Percentiles rank a stretch among this genome's conserved stretches.
These are phyloP conservation scores for Cuculus canorus DNA, from an alignment of 2,797 vertebrate genomes.

Conservation along the genomic window DNA sequence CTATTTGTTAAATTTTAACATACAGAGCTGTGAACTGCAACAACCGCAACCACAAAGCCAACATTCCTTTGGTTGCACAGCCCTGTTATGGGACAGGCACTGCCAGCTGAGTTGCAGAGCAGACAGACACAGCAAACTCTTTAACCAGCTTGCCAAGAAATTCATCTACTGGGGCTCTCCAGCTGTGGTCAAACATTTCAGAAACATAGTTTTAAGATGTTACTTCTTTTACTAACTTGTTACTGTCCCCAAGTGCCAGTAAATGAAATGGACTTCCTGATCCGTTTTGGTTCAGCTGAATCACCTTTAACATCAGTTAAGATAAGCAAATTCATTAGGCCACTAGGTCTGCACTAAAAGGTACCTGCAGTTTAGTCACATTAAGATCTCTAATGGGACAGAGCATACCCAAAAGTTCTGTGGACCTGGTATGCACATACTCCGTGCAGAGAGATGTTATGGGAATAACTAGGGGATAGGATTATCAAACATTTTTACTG, in stretches of 20 bases:
- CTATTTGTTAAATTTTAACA: slow-evolving; percentile 21
- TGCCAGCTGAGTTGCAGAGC: background rate
- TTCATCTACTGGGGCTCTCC: background rate
- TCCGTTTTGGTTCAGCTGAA: background rate
- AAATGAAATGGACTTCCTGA: background rate
- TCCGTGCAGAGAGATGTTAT: background rate
- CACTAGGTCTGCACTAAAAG: background rate
- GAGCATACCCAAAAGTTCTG: background rate
- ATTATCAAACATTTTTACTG: background rate
- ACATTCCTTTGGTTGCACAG: background rate
- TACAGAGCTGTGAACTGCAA: background rate
- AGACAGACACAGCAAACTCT: background rate
- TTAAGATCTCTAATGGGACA: background rate
- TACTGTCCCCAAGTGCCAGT: background rate
- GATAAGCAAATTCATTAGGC: background rate
- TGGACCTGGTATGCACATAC: accelerated
- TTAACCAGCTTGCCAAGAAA: background rate
- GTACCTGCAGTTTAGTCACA: background rate
- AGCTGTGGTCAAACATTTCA: background rate
- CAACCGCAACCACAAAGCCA: background rate
- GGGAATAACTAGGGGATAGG: background rate
- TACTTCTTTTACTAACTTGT: background rate
- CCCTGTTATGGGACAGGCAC: background rate
- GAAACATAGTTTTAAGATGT: background rate
- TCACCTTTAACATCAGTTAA: background rate